Percentiles rank a stretch among this genome's conserved stretches.
Evolutionary conservation across 1,140 invertebrate genomes (phyloP).

Genomic region (Drosophila sulfurigaster): DNA sequence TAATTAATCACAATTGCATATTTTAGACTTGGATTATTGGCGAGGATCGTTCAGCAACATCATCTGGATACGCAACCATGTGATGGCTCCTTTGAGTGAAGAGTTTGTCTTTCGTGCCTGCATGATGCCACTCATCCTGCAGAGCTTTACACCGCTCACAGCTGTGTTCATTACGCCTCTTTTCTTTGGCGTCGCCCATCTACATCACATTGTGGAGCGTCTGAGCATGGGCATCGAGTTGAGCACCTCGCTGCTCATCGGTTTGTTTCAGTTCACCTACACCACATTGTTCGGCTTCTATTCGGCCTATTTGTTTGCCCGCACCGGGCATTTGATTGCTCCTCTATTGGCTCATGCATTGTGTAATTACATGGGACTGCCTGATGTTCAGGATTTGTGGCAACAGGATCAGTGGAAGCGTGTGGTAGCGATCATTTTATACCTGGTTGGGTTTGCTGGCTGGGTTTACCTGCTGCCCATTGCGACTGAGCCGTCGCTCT

Average conservation of each 20-base stretch:
- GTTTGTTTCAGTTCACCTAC: constrained; percentile 95
- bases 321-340: constrained; percentile 94
- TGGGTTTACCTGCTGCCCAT: constrained; percentile 93
- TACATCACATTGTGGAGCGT: constrained; percentile 95
- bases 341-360: constrained; percentile 96
- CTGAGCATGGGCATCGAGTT: constrained; percentile 89
- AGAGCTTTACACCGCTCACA: constrained; percentile 90
- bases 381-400: constrained; percentile 92
- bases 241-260: constrained; percentile 88
- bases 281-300: constrained; percentile 97
- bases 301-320: constrained; percentile 94
- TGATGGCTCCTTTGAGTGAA: constrained; percentile 96
- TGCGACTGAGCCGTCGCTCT: constrained; percentile 91
- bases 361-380: constrained; percentile 98
- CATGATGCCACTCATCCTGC: constrained; percentile 95
- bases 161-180: constrained; percentile 94
- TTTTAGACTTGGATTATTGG: constrained; percentile 91
- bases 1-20: constrained; percentile 3
- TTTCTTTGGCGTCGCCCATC: constrained; percentile 97
- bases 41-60: constrained; percentile 89
- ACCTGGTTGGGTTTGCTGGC: constrained; percentile 90
- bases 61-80: constrained; percentile 94
- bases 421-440: constrained; percentile 88
- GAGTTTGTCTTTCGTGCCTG: constrained; percentile 97
- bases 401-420: constrained; percentile 89